phyloP scores from a whole-genome alignment of 1,140 invertebrate genomes.

The Brachionus sp. region DNA sequence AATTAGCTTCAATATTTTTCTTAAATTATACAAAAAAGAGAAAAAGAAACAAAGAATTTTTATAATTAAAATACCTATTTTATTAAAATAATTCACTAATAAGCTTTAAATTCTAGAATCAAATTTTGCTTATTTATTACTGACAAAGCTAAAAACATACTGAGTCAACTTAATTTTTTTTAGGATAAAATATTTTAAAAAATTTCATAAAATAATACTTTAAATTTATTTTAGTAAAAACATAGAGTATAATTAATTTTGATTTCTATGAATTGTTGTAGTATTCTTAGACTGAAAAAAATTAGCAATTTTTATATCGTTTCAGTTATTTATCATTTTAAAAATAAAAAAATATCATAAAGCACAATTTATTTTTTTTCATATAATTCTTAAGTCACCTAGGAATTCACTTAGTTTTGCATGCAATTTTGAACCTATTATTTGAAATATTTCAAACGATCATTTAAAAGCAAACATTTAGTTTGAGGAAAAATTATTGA shows the following conservation, averaged over 20 bases:
- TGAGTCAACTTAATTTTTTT: background rate
- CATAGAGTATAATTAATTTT: background rate
- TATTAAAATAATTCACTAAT: too few relatives aligned
- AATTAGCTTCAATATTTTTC: too few relatives aligned
- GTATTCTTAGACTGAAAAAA: background rate
- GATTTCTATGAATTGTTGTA: background rate
- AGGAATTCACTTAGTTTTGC: conserved; percentile 26
- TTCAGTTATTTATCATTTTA: background rate
- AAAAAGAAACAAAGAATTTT: too few relatives aligned
- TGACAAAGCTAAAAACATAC: background rate
- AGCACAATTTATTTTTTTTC: background rate
- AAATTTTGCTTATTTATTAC: background rate
- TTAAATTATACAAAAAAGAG: too few relatives aligned
- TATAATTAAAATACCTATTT: too few relatives aligned
- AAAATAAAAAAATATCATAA: background rate
- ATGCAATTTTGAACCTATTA: background rate
- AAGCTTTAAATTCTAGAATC: background rate
- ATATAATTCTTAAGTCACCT: background rate
- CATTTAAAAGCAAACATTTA: background rate
- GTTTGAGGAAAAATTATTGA: background rate
- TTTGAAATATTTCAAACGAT: conserved; percentile 25
- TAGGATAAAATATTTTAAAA: background rate
- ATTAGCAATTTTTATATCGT: background rate
- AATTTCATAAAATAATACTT: background rate
- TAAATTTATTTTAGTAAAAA: too few relatives aligned